Conservation (phyloP, 2,797 vertebrate genomes). For the Enteromius anoplus region DNA sequence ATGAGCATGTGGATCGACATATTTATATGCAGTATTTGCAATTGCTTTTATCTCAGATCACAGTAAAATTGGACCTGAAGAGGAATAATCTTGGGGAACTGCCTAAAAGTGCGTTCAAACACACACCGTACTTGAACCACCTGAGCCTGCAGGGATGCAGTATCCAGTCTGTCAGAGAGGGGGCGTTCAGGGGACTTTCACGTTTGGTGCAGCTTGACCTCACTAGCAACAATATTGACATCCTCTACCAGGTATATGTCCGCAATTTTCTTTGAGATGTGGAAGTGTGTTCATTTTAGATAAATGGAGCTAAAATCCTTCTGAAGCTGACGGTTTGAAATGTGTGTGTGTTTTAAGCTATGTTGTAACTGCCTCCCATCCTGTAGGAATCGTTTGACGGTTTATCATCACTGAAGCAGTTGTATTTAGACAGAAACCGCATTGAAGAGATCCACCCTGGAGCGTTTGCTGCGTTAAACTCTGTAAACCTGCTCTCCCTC, state of each 20-base stretch:
- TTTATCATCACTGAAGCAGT: conserved; percentile 85
- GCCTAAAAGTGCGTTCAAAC: conserved; percentile 73
- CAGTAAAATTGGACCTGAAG: conserved; percentile 83
- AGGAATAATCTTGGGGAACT: conserved; percentile 80
- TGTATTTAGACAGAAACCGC: conserved; percentile 82
- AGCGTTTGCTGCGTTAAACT: conserved; percentile 84
- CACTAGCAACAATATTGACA: conserved; percentile 82
- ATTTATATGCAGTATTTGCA: background rate
- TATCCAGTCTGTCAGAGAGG: conserved; percentile 82
- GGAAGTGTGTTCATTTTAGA: background rate
- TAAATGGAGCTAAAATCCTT: background rate
- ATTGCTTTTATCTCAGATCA: conserved; percentile 73
- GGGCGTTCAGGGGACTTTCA: conserved; percentile 86
- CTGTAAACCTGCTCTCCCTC: conserved; percentile 82
- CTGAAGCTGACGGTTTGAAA: background rate
- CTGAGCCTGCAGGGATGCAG: conserved; percentile 85
- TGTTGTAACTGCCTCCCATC: background rate
- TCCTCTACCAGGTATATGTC: conserved; percentile 81
- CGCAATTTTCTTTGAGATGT: too few relatives aligned
- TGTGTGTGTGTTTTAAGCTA: background rate
- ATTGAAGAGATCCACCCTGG: conserved; percentile 90
- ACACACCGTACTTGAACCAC: conserved; percentile 83
- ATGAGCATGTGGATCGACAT: background rate
- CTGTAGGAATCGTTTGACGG: conserved; percentile 85
- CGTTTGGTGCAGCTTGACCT: conserved; percentile 86